Percentiles rank a stretch among this genome's conserved stretches.
phyloP scores from a whole-genome alignment of 2,888 invertebrate genomes.

The Plusia festucae region DNA sequence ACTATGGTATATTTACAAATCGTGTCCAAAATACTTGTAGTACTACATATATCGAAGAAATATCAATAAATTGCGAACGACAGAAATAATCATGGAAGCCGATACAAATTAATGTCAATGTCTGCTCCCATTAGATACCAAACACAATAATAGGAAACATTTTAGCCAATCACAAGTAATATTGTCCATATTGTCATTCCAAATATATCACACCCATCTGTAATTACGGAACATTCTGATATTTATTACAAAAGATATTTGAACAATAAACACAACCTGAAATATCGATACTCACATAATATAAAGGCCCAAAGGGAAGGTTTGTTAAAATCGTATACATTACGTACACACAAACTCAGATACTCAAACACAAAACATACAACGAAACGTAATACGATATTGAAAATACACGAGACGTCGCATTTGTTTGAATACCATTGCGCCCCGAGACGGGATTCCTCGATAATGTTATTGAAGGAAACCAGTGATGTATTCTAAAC shows the following conservation, averaged over 20 bases:
- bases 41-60: neutral
- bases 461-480: slow-evolving; percentile 31
- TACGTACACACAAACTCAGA: slow-evolving; percentile 25
- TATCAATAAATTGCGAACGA: neutral
- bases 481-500: slow-evolving; percentile 37
- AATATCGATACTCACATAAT: slow-evolving; percentile 17
- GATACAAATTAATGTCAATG: neutral
- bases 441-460: slow-evolving; percentile 9
- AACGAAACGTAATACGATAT: slow-evolving; percentile 14
- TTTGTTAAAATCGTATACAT: slow-evolving; percentile 36
- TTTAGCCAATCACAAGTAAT: slow-evolving; percentile 32
- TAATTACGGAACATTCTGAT: slow-evolving; percentile 17
- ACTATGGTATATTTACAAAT: too few relatives aligned
- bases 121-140: neutral
- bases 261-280: slow-evolving; percentile 12
- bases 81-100: neutral
- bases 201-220: slow-evolving; percentile 11
- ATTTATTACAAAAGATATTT: slow-evolving; percentile 22
- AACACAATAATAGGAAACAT: slow-evolving; percentile 7
- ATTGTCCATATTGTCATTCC: neutral
- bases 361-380: slow-evolving; percentile 24
- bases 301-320: slow-evolving; percentile 16
- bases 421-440: slow-evolving; percentile 28
- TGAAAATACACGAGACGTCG: slow-evolving; percentile 20
- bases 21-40: too few relatives aligned